Evolutionary conservation across 1,140 invertebrate species (phyloP).

Genomic region (Probaryconus sp.): DNA sequence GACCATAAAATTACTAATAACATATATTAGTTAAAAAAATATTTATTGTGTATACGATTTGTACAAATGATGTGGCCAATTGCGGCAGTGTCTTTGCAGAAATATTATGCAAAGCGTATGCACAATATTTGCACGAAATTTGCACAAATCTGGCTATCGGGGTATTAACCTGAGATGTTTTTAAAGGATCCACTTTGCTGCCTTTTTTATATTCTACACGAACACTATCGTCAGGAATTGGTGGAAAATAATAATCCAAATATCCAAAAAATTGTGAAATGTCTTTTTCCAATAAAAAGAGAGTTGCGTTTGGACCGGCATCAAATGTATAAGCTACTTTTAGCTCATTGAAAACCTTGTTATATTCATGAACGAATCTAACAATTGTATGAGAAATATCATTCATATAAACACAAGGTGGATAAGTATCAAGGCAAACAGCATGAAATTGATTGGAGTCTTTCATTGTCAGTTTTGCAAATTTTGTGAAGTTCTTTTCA

Average conservation of each 20-base stretch:
- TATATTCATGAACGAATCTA: constrained; percentile 90
- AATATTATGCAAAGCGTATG: neutral
- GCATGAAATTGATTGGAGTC: constrained; percentile 99
- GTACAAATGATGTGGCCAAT: too few species aligned
- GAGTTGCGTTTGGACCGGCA: constrained; percentile 97
- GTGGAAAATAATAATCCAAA: constrained; percentile 87
- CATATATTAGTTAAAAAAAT: too few species aligned
- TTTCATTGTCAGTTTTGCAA: constrained; percentile 96
- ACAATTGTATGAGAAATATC: constrained; percentile 90
- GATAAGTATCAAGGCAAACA: constrained; percentile 95
- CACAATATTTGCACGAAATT: too few species aligned
- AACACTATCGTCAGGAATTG: constrained; percentile 70
- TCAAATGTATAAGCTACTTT: constrained; percentile 97
- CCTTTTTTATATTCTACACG: constrained; percentile 80
- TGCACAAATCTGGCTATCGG: neutral
- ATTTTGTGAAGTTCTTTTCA: constrained; percentile 88
- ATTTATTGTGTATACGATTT: too few species aligned
- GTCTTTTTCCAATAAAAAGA: constrained; percentile 90
- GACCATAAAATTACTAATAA: too few species aligned
- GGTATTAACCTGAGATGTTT: constrained; percentile 64
- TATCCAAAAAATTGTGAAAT: constrained; percentile 83
- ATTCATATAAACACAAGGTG: constrained; percentile 95
- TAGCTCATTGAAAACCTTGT: constrained; percentile 80
- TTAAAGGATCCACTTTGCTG: constrained; percentile 69
- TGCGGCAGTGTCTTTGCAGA: too few species aligned